Percentiles rank a stretch among this genome's conserved stretches.
phyloP scores from a whole-genome alignment of 1,140 invertebrate genomes.

The Dendrolimus kikuchii region DNA sequence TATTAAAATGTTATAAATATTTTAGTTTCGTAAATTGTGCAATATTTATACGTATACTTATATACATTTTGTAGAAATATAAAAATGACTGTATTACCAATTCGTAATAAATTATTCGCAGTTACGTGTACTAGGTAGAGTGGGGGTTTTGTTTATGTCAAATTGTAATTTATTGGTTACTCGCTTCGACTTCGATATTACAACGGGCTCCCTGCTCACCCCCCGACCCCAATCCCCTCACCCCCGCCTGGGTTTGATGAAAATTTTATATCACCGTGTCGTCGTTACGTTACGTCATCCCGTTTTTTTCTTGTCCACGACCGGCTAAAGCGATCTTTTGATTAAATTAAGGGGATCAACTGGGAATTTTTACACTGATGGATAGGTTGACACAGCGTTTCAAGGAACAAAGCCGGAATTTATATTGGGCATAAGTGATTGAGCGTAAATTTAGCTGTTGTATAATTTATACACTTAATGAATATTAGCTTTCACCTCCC shows the following conservation, averaged over 20 bases:
- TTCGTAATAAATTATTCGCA: conserved; percentile 60
- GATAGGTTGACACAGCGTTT: conserved; percentile 63
- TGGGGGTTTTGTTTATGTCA: conserved; percentile 64
- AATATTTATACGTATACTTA: no score
- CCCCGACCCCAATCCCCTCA: conserved; percentile 11
- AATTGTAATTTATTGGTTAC: conserved; percentile 68
- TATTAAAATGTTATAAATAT: no score
- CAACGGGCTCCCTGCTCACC: conserved; percentile 30
- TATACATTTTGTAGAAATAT: no score
- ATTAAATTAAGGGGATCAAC: conserved; percentile 69
- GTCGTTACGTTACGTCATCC: conserved; percentile 50
- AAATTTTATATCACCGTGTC: conserved; percentile 65
- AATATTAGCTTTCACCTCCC: conserved; percentile 30
- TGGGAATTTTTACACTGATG: conserved; percentile 67
- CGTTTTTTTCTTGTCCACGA: conserved; percentile 62
- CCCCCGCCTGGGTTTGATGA: conserved; percentile 37
- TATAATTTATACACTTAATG: conserved; percentile 55
- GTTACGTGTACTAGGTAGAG: conserved; percentile 36
- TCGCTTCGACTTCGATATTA: conserved; percentile 61
- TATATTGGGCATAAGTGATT: conserved; percentile 64
- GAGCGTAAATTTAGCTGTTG: conserved; percentile 38
- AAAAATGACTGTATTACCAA: conserved; percentile 3
- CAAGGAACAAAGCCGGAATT: conserved; percentile 48
- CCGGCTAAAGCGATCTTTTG: conserved; percentile 65
- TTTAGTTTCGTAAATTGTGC: no score